Percentiles rank a stretch among this genome's conserved stretches.
These are phyloP conservation scores for Potamarius usumacintae DNA, from an alignment of 2,113 vertebrate genomes.

Conservation along the genomic window DNA sequence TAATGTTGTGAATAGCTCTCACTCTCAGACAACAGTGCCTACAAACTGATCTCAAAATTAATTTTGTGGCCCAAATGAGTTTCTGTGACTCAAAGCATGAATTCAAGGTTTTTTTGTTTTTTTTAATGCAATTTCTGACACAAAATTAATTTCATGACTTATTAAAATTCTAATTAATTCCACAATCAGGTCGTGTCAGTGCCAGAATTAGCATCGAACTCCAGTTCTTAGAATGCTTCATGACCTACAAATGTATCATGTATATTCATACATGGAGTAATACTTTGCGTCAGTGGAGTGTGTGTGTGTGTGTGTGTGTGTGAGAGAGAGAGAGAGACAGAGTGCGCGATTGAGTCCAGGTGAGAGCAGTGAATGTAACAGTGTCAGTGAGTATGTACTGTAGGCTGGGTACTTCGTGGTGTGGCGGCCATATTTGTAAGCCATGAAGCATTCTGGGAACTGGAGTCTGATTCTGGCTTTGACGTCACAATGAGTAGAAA, in stretches of 20 bases:
- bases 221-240: not conserved
- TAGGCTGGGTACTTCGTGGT: not conserved
- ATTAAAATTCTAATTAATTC: not conserved
- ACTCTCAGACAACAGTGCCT: not conserved
- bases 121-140: not conserved
- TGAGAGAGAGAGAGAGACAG: not conserved
- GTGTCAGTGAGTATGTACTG: not conserved
- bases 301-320: conserved; percentile 7
- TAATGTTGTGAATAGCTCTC: not conserved
- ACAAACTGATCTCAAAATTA: no score
- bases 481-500: not conserved
- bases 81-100: no score
- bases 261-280: not conserved
- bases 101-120: no score
- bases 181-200: not conserved
- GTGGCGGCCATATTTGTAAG: not conserved
- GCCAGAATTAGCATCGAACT: not conserved
- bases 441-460: not conserved
- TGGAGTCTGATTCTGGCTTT: not conserved
- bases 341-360: not conserved
- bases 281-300: not conserved
- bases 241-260: not conserved
- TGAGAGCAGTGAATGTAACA: not conserved
- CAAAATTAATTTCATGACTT: not conserved
- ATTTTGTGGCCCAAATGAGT: no score